Evolutionary conservation across 1,140 invertebrate genomes (phyloP).

Genomic region (Lasioglossum baleicum): DNA sequence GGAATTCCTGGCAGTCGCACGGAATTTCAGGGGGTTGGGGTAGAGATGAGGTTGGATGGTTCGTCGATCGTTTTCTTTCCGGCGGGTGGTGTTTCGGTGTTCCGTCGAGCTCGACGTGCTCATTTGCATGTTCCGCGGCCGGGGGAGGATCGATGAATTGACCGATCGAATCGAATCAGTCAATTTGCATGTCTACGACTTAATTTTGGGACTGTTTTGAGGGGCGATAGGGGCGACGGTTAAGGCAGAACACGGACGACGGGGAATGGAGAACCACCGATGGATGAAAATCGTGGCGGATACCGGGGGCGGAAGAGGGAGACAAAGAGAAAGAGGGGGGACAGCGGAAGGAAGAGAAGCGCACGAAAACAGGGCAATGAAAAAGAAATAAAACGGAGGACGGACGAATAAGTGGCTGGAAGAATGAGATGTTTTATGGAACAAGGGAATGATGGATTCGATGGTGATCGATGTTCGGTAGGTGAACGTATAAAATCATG

Average conservation of each 20-base stretch:
- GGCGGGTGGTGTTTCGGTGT: neutral
- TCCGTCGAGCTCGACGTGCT: neutral
- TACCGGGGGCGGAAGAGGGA: no score
- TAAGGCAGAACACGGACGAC: neutral
- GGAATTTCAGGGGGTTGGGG: neutral
- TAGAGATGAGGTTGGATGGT: neutral
- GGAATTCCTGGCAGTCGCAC: neutral
- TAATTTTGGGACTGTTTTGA: conserved; percentile 13
- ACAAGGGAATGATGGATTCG: no score
- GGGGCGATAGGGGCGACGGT: no score
- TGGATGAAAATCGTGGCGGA: neutral
- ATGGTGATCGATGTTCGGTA: no score
- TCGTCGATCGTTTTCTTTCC: conserved; percentile 5
- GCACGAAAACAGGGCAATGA: neutral
- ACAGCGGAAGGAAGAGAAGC: neutral
- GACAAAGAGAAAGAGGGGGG: no score
- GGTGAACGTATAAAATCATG: no score
- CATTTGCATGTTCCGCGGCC: conserved; percentile 23
- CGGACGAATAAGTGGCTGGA: neutral
- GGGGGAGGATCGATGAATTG: conserved; percentile 3
- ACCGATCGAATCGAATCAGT: conserved; percentile 17
- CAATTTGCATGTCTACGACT: conserved; percentile 33
- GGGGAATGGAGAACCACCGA: neutral
- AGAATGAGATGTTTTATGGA: no score
- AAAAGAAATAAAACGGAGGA: neutral